A percentile compares a stretch with the other conserved stretches of the same genome.
Evolutionary conservation across 2,888 invertebrate species (phyloP).

Genomic region (Yponomeuta malinellus): DNA sequence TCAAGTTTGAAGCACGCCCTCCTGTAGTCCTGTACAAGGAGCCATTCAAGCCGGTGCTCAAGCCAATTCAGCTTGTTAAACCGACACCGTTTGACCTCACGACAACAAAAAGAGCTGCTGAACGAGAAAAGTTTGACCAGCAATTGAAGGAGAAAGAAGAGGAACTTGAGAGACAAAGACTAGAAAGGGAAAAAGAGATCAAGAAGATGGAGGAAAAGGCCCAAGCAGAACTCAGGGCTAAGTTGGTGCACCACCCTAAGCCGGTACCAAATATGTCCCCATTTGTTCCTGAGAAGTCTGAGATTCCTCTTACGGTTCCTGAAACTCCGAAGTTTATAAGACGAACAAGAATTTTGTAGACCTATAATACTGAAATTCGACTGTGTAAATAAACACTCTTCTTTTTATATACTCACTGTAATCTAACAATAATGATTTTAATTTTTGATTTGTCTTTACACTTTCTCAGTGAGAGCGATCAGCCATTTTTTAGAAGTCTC

Average conservation of each 20-base stretch:
- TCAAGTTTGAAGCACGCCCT: constrained; percentile 78
- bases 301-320: constrained; percentile 76
- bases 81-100: constrained; percentile 76
- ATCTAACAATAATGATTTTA: background rate
- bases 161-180: constrained; percentile 56
- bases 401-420: too few relatives aligned
- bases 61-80: constrained; percentile 55
- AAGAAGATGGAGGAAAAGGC: constrained; percentile 68
- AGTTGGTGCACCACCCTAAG: constrained; percentile 77
- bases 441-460: background rate
- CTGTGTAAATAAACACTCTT: background rate
- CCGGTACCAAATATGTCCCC: constrained; percentile 73
- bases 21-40: constrained; percentile 77
- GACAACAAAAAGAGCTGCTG: constrained; percentile 78
- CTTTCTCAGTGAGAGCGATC: background rate
- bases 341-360: constrained; percentile 39
- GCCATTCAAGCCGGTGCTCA: constrained; percentile 78
- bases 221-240: constrained; percentile 68
- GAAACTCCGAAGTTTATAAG: constrained; percentile 77
- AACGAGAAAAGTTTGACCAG: constrained; percentile 77
- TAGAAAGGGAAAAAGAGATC: constrained; percentile 49
- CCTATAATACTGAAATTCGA: background rate
- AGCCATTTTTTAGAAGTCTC: background rate
- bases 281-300: constrained; percentile 68
- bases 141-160: constrained; percentile 71